These are phyloP conservation scores for Mionectes macconnelli DNA, from an alignment of 2,113 vertebrate genomes.

Conservation along the genomic window DNA sequence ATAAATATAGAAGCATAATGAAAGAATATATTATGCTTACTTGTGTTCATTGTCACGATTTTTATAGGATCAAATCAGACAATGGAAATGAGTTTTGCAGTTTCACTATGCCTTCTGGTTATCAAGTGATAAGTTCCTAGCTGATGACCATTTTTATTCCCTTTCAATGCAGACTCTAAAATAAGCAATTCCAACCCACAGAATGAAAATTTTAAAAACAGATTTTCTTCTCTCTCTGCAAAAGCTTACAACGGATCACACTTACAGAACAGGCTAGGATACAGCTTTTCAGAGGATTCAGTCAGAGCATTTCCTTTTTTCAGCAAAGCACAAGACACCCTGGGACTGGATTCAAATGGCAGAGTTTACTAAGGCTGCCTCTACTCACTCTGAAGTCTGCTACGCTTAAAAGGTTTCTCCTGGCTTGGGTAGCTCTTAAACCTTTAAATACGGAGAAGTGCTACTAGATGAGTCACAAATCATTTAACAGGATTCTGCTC, in stretches of 20 bases:
- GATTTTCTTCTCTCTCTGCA: neutral
- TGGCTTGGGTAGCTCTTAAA: neutral
- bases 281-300: neutral
- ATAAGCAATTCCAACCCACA: neutral
- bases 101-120: constrained; percentile 54
- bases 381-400: neutral
- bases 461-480: constrained; percentile 4
- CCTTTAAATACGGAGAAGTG: neutral
- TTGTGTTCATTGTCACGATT: constrained; percentile 47
- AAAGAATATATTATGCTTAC: constrained; percentile 53
- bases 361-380: neutral
- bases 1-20: constrained; percentile 64
- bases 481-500: neutral
- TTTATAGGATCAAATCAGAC: constrained; percentile 69
- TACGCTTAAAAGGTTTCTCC: neutral
- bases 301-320: neutral
- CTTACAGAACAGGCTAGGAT: neutral
- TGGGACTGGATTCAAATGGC: neutral
- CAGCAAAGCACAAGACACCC: neutral
- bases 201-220: neutral
- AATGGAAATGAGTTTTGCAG: constrained; percentile 62
- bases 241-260: neutral
- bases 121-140: constrained; percentile 54
- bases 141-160: neutral
- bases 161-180: neutral